These are phyloP conservation scores for Spicauda simplicius DNA, from an alignment of 2,888 invertebrate species.

Conservation along the genomic window DNA sequence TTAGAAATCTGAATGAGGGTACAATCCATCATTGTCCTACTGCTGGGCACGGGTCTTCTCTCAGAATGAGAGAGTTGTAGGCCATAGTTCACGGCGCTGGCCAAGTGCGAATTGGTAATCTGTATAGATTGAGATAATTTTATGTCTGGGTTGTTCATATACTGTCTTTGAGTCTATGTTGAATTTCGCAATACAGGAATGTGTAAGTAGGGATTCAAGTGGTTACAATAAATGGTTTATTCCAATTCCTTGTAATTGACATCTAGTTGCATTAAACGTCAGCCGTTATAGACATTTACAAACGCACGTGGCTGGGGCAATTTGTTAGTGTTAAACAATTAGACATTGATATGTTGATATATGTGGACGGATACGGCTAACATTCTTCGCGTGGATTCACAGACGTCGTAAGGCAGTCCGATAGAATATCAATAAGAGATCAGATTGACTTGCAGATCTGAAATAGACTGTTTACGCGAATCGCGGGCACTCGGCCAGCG, in stretches of 20 bases:
- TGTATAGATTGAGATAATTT: too few species aligned
- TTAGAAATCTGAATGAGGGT: too few species aligned
- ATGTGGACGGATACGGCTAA: slow-evolving; percentile 14
- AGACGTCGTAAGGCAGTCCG: slow-evolving; percentile 28
- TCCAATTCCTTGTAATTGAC: not conserved
- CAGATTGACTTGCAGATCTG: slow-evolving; percentile 71
- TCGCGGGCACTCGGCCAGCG: slow-evolving; percentile 74
- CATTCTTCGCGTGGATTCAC: slow-evolving; percentile 21
- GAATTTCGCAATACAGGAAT: too few species aligned
- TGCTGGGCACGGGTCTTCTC: too few species aligned
- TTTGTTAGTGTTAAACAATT: slow-evolving; percentile 21
- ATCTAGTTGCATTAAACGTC: slow-evolving; percentile 6
- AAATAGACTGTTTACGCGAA: slow-evolving; percentile 83
- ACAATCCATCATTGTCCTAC: too few species aligned
- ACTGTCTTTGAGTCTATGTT: too few species aligned
- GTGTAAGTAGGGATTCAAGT: not conserved
- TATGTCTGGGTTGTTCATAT: too few species aligned
- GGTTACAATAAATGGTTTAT: not conserved
- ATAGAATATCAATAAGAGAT: slow-evolving; percentile 57
- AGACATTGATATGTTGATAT: slow-evolving; percentile 24
- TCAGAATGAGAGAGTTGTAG: too few species aligned
- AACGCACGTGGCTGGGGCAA: slow-evolving; percentile 4
- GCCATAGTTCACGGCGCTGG: too few species aligned
- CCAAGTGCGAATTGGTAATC: too few species aligned
- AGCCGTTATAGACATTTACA: slow-evolving; percentile 18